phyloP scores from a whole-genome alignment of 1,140 invertebrate genomes.

The Dermatophagoides farinae region DNA sequence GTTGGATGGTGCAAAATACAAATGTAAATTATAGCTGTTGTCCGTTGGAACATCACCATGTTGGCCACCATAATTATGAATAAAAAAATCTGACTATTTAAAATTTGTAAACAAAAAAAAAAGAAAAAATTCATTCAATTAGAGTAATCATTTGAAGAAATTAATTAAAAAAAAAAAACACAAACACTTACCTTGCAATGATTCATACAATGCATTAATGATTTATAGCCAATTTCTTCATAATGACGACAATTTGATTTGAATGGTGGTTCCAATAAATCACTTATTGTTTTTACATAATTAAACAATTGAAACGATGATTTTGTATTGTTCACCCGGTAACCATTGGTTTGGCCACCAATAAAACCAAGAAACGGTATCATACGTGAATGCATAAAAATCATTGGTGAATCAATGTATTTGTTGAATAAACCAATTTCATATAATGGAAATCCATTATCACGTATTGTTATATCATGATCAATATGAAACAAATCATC shows the following conservation, averaged over 20 bases:
- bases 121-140: no score
- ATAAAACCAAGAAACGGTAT: slow-evolving; percentile 11
- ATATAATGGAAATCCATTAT: slow-evolving; percentile 11
- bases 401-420: not conserved
- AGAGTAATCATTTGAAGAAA: no score
- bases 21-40: not conserved
- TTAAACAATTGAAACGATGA: not conserved
- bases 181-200: not conserved
- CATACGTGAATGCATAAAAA: not conserved
- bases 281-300: slow-evolving; percentile 3
- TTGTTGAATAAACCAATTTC: not conserved
- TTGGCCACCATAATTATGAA: not conserved
- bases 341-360: slow-evolving; percentile 9
- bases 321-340: slow-evolving; percentile 1
- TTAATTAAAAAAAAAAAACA: not conserved
- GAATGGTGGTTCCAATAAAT: slow-evolving; percentile 9
- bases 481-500: not conserved
- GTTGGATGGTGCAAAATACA: not conserved
- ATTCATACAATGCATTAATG: slow-evolving; percentile 5
- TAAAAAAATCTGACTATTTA: slow-evolving; percentile 5
- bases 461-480: slow-evolving; percentile 5
- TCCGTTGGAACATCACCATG: slow-evolving; percentile 3
- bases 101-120: no score
- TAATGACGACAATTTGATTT: slow-evolving; percentile 2
- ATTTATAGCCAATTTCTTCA: slow-evolving; percentile 3